Percentiles rank a stretch among this genome's conserved stretches.
Evolutionary conservation across 1,140 invertebrate species (phyloP).

Genomic region (Atopsyche davidsoni): DNA sequence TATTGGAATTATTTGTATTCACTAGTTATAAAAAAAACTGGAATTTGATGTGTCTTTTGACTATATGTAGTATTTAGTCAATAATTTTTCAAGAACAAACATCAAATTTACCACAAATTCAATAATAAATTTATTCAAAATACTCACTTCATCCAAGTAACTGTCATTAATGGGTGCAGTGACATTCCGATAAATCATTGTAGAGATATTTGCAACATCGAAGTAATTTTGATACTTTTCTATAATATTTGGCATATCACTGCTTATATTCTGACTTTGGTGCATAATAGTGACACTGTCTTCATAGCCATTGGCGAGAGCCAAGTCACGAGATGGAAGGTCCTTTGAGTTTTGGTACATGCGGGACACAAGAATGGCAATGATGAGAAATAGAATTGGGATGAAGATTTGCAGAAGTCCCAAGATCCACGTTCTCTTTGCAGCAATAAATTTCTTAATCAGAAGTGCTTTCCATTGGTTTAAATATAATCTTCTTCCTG

Average conservation of each 20-base stretch:
- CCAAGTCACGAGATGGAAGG: constrained; percentile 41
- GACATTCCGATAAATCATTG: constrained; percentile 37
- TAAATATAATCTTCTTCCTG: constrained; percentile 39
- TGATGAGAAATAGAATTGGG: constrained; percentile 53
- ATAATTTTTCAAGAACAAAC: too few species aligned
- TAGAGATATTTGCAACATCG: constrained; percentile 32
- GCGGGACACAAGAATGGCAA: constrained; percentile 51
- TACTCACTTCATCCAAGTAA: constrained; percentile 42
- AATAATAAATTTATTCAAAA: constrained; percentile 7
- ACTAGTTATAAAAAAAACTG: too few species aligned
- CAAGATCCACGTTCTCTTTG: constrained; percentile 50
- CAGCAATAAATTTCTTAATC: constrained; percentile 53
- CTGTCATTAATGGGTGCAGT: constrained; percentile 36
- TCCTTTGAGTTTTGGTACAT: constrained; percentile 42
- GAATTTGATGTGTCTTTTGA: too few species aligned
- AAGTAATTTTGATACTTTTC: constrained; percentile 41
- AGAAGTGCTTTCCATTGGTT: constrained; percentile 61
- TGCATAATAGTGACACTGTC: constrained; percentile 36
- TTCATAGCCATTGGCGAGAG: constrained; percentile 38
- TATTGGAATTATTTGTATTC: too few species aligned
- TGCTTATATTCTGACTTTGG: constrained; percentile 31
- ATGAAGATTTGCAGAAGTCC: constrained; percentile 53
- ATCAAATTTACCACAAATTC: too few species aligned
- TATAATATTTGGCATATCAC: constrained; percentile 30
- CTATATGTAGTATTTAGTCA: too few species aligned